Evolutionary conservation across 35 echinoderm and acorn worm species (phyloP).

Genomic region (Lytechinus pictus): DNA sequence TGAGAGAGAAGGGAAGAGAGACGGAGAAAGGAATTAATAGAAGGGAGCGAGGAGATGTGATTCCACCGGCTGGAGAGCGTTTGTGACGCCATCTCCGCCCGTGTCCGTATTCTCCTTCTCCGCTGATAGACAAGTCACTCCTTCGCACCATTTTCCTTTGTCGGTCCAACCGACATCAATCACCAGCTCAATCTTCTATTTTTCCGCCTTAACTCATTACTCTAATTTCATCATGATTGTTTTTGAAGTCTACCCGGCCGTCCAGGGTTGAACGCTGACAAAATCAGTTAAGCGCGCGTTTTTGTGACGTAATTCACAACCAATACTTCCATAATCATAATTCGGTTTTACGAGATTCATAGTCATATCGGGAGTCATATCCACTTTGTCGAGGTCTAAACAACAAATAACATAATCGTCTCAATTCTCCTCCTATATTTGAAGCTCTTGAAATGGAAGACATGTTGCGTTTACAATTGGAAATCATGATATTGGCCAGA

Average conservation of each 20-base stretch:
- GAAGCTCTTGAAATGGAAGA: not conserved
- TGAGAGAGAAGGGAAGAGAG: not conserved
- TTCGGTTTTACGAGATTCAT: not conserved
- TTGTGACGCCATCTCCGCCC: not conserved
- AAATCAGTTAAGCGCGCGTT: not conserved
- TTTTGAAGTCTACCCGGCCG: slow-evolving; percentile 12
- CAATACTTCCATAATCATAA: slow-evolving; percentile 5
- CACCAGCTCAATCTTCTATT: not conserved
- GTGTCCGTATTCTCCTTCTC: not conserved
- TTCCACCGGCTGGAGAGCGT: not conserved
- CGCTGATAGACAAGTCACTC: not conserved
- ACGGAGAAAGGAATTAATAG: not conserved
- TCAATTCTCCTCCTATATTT: not conserved
- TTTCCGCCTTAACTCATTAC: slow-evolving; percentile 4
- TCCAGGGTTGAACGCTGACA: slow-evolving; percentile 15
- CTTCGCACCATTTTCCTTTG: not conserved
- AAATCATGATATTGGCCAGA: too few relatives aligned
- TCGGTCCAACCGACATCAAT: not conserved
- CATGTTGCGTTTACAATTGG: too few relatives aligned
- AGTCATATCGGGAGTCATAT: not conserved
- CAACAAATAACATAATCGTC: not conserved
- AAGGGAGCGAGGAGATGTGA: not conserved
- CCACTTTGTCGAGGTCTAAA: not conserved
- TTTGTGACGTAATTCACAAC: not conserved
- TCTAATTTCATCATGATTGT: slow-evolving; percentile 36